Conservation (phyloP, 2,113 vertebrate species). For the Podilymbus podiceps region DNA sequence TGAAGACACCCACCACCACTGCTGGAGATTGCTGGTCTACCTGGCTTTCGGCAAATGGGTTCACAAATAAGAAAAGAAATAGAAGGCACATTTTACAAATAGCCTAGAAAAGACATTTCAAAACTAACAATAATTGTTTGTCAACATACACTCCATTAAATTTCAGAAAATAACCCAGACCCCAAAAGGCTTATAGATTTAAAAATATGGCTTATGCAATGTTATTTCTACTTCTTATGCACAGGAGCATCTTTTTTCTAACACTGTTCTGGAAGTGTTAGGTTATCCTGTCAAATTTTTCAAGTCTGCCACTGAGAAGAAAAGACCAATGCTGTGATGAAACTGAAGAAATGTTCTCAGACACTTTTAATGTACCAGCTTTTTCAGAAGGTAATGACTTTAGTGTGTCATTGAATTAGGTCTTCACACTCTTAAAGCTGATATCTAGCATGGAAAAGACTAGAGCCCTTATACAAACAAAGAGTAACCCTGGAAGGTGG, state of each 20-base stretch:
- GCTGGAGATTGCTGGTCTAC: neutral
- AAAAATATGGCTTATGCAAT: neutral
- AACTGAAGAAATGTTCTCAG: slow-evolving; percentile 37
- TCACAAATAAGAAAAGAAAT: neutral
- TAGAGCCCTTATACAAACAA: neutral
- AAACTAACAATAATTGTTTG: neutral
- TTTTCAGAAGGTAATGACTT: slow-evolving; percentile 10
- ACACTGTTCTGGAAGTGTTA: slow-evolving; percentile 26
- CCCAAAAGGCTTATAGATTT: neutral
- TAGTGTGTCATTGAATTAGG: neutral
- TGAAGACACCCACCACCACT: neutral
- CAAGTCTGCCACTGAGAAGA: slow-evolving; percentile 38
- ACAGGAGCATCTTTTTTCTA: slow-evolving; percentile 29
- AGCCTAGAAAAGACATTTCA: neutral
- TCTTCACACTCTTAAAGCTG: slow-evolving; percentile 9
- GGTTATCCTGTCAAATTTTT: slow-evolving; percentile 49
- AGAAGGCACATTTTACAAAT: neutral
- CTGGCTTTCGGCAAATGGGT: neutral
- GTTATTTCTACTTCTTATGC: slow-evolving; percentile 40
- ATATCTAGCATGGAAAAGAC: neutral
- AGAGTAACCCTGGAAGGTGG: neutral
- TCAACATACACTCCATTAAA: slow-evolving; percentile 6
- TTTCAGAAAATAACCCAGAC: slow-evolving; percentile 1
- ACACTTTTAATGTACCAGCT: neutral
- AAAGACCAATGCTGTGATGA: slow-evolving; percentile 45